Conservation (phyloP, 2,113 vertebrate genomes). For the Myrmophylax atrothorax region DNA sequence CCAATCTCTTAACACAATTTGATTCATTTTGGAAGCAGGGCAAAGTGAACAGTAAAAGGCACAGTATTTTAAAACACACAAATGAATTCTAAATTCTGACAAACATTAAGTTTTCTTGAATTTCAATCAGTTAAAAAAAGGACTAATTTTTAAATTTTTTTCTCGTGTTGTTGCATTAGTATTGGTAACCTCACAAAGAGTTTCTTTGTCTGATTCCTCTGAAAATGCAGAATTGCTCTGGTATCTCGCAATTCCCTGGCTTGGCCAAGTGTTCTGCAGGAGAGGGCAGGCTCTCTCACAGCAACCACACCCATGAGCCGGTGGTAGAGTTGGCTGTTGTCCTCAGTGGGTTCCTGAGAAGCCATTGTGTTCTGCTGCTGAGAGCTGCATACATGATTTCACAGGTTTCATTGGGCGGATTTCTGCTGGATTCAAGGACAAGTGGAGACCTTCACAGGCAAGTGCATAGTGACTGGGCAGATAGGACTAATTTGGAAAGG, state of each 20-base stretch:
- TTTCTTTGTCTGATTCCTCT: not conserved
- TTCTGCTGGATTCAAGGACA: not conserved
- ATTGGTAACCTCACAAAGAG: not conserved
- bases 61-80: not conserved
- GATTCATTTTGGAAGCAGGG: not conserved
- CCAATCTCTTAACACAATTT: not conserved
- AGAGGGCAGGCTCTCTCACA: not conserved
- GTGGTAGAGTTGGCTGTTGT: not conserved
- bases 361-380: not conserved
- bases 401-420: not conserved
- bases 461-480: rapidly evolving
- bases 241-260: not conserved
- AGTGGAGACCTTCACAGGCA: not conserved
- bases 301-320: not conserved
- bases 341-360: not conserved
- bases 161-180: not conserved
- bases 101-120: not conserved
- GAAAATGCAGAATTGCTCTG: not conserved
- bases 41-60: not conserved
- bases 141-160: not conserved
- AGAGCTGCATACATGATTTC: not conserved
- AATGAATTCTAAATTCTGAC: not conserved
- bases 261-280: not conserved
- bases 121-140: not conserved
- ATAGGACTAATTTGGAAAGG: not conserved